Evolutionary conservation across 1,140 invertebrate genomes (phyloP).

Genomic region (Telenomus remus): DNA sequence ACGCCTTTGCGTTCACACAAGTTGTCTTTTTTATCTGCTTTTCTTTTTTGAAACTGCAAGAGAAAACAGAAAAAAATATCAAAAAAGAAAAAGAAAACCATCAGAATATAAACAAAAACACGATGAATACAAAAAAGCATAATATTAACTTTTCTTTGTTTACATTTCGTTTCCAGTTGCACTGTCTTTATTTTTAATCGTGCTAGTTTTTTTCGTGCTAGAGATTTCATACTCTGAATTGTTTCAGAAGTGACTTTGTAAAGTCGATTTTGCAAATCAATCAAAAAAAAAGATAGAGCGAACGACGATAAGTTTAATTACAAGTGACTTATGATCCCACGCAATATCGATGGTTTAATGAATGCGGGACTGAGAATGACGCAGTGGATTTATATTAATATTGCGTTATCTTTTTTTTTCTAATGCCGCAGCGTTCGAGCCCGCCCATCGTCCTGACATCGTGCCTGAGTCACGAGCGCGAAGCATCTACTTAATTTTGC

Average conservation of each 20-base stretch:
- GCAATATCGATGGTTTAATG: conserved; percentile 45
- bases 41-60: not conserved
- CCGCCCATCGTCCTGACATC: conserved; percentile 25
- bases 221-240: no score
- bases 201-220: no score
- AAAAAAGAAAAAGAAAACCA: not conserved
- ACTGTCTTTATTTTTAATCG: no score
- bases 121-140: no score
- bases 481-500: conserved; percentile 48
- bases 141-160: no score
- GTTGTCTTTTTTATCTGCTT: not conserved
- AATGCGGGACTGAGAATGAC: conserved; percentile 49
- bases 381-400: conserved; percentile 30
- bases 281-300: not conserved
- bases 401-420: conserved; percentile 29
- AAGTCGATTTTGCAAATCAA: no score
- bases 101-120: no score
- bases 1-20: conserved; percentile 42
- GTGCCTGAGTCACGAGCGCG: conserved; percentile 33
- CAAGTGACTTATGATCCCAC: conserved; percentile 17
- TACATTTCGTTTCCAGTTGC: no score
- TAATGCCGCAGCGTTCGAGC: conserved; percentile 31
- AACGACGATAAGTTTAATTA: conserved; percentile 55
- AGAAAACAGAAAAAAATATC: conserved; percentile 14
- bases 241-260: no score